Percentiles rank a stretch among this genome's conserved stretches.
Conservation (phyloP, 2,888 invertebrate genomes). For the Odontocolon sp. region DNA sequence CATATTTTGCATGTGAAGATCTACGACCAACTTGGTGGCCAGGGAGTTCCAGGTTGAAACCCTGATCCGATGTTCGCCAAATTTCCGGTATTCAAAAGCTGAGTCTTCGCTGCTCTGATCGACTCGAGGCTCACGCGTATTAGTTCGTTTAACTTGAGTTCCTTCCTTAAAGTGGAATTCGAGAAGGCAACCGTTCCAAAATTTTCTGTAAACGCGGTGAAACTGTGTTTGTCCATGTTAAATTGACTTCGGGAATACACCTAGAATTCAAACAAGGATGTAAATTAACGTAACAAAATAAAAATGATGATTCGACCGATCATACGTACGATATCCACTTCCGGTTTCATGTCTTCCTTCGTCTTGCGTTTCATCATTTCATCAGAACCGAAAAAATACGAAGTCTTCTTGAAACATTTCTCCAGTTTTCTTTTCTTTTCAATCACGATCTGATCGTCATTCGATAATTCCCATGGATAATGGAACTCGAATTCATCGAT, state of each 20-base stretch:
- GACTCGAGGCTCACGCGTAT: slow-evolving; percentile 5
- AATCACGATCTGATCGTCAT: slow-evolving; percentile 40
- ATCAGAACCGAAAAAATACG: slow-evolving; percentile 39
- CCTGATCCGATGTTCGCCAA: neutral
- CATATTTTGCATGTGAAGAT: no score
- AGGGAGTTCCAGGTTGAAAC: neutral
- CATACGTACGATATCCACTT: slow-evolving; percentile 16
- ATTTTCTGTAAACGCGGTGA: slow-evolving; percentile 15
- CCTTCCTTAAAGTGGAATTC: neutral
- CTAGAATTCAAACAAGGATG: neutral
- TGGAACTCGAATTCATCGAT: neutral
- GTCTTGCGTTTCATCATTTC: no score
- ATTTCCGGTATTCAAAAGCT: neutral
- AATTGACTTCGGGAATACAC: slow-evolving; percentile 21
- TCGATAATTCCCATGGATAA: no score
- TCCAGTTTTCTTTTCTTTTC: slow-evolving; percentile 41
- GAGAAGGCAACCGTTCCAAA: neutral
- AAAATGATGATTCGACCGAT: neutral
- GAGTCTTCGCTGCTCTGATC: slow-evolving; percentile 1
- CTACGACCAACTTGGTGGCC: no score
- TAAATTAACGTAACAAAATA: neutral
- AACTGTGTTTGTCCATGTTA: slow-evolving; percentile 19
- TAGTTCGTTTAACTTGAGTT: neutral
- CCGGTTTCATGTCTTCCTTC: neutral
- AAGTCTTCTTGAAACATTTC: slow-evolving; percentile 45